Evolutionary conservation across 2,797 vertebrate species (phyloP).

Genomic region (Pseudopleuronectes americanus): DNA sequence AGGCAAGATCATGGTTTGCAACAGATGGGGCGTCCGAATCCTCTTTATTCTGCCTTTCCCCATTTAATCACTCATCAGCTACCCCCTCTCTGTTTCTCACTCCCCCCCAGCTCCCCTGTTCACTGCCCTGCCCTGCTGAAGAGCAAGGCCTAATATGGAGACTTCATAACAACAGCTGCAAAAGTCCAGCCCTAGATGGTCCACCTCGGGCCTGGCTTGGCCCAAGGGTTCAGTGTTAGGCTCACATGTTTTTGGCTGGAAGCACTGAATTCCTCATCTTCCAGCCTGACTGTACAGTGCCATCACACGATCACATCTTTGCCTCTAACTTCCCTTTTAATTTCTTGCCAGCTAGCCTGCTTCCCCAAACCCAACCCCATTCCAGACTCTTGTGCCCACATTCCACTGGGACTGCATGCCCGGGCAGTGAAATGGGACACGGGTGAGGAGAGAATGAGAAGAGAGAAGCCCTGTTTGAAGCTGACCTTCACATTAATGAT

Average conservation of each 20-base stretch:
- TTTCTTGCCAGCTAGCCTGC: slow-evolving; percentile 56
- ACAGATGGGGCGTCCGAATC: slow-evolving; percentile 5
- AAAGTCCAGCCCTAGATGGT: slow-evolving; percentile 57
- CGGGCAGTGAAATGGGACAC: slow-evolving; percentile 82
- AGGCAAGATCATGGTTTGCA: slow-evolving; percentile 28
- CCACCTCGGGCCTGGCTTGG: slow-evolving; percentile 61
- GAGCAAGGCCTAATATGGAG: slow-evolving; percentile 76
- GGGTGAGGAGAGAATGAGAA: slow-evolving; percentile 73
- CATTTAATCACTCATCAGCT: slow-evolving; percentile 61
- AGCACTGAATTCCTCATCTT: slow-evolving; percentile 69
- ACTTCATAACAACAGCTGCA: slow-evolving; percentile 82
- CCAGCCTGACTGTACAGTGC: slow-evolving; percentile 62
- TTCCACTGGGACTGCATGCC: slow-evolving; percentile 76
- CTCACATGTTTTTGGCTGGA: slow-evolving; percentile 72
- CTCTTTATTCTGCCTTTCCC: slow-evolving; percentile 45
- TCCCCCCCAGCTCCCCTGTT: slow-evolving; percentile 34
- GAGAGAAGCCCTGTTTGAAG: slow-evolving; percentile 81
- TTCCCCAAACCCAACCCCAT: slow-evolving; percentile 50
- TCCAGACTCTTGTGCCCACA: slow-evolving; percentile 74
- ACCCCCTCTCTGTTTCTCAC: slow-evolving; percentile 37
- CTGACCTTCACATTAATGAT: slow-evolving; percentile 83
- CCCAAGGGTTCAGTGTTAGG: slow-evolving; percentile 65
- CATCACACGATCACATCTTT: slow-evolving; percentile 70
- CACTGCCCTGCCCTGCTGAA: slow-evolving; percentile 59
- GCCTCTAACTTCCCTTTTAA: slow-evolving; percentile 53